A percentile compares a stretch with the other conserved stretches of the same genome.
Conservation (phyloP, 2,888 invertebrate species). For the Hydrotaea cyrtoneurina region DNA sequence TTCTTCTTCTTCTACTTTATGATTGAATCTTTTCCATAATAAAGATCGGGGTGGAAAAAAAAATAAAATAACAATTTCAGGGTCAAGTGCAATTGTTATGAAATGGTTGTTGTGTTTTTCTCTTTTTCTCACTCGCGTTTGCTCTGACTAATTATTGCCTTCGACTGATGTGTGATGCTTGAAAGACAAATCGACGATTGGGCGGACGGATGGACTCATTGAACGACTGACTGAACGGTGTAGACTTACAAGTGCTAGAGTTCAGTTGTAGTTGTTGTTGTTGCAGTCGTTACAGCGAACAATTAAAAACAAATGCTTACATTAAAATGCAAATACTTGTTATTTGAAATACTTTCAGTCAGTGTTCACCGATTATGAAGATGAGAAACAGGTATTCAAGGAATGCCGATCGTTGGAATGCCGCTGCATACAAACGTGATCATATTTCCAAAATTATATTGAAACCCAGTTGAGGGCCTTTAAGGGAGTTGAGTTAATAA, state of each 20-base stretch:
- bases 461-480: no score
- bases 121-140: background rate
- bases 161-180: background rate
- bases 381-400: background rate
- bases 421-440: background rate
- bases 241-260: background rate
- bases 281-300: no score
- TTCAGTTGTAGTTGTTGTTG: background rate
- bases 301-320: background rate
- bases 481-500: no score
- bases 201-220: background rate
- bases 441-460: background rate
- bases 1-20: background rate
- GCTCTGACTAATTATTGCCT: constrained; percentile 55
- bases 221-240: background rate
- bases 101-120: background rate
- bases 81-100: constrained; percentile 61
- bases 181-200: background rate
- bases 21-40: background rate
- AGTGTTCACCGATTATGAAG: background rate
- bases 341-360: constrained; percentile 7
- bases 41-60: background rate
- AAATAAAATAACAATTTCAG: constrained; percentile 46
- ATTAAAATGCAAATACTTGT: background rate
- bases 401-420: background rate